Conservation (phyloP, 2,888 invertebrate species). For the Xylota segnis region DNA sequence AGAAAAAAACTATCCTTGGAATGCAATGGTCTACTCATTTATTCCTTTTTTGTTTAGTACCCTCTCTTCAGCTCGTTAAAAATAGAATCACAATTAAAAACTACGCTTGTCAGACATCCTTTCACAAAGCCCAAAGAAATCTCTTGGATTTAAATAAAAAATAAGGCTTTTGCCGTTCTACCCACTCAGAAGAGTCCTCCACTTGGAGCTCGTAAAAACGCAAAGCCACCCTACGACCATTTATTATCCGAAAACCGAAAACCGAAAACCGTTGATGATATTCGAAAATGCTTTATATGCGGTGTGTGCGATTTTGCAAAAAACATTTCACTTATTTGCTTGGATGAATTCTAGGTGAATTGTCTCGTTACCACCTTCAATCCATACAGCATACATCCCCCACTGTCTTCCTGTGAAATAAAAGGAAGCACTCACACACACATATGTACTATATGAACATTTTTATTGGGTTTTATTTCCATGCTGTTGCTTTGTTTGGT, state of each 20-base stretch:
- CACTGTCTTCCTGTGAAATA: conserved; percentile 1
- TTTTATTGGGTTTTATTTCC: conserved; percentile 61
- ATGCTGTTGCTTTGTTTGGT: conserved; percentile 68
- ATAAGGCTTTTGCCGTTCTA: conserved; percentile 13
- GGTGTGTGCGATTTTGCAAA: conserved; percentile 41
- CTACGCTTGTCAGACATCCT: not conserved
- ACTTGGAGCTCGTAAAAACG: conserved; percentile 11
- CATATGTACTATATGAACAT: too few relatives aligned
- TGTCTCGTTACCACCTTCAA: conserved; percentile 63
- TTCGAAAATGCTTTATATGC: conserved; percentile 63
- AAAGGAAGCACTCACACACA: conserved; percentile 25
- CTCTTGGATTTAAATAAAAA: conserved; percentile 8
- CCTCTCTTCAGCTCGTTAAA: not conserved
- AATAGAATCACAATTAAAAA: conserved; percentile 19
- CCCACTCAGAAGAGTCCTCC: not conserved
- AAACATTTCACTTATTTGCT: conserved; percentile 67
- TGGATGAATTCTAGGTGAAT: conserved; percentile 55
- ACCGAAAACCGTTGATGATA: conserved; percentile 56
- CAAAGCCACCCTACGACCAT: conserved; percentile 35
- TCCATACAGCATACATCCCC: not conserved
- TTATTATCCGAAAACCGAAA: conserved; percentile 38
- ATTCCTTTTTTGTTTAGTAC: not conserved
- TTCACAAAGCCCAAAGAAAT: conserved; percentile 3
- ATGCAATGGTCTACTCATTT: not conserved
- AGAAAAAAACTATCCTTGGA: not conserved